phyloP scores from a whole-genome alignment of 2,113 vertebrate species.

The Sardina pilchardus region DNA sequence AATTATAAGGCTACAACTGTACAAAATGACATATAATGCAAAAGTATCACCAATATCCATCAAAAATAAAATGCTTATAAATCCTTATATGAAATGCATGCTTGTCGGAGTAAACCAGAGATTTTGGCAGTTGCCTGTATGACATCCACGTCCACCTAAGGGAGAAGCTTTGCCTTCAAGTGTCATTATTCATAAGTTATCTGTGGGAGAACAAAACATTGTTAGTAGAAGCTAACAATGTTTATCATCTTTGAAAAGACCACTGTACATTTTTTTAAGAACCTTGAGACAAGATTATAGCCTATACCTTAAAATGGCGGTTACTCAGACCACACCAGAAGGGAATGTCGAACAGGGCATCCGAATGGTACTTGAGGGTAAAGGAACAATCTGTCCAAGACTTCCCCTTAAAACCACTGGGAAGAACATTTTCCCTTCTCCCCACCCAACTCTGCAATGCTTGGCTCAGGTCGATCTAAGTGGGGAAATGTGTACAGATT shows the following conservation, averaged over 20 bases:
- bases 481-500: not conserved
- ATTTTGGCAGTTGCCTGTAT: no score
- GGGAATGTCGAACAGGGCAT: conserved; percentile 68
- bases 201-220: no score
- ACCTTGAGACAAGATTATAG: not conserved
- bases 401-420: conserved; percentile 26
- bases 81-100: no score
- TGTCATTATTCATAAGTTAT: no score
- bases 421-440: not conserved
- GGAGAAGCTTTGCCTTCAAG: no score
- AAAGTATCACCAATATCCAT: no score
- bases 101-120: no score
- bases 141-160: no score
- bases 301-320: conserved; percentile 59
- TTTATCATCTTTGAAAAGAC: not conserved
- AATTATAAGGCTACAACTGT: no score
- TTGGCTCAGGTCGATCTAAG: conserved; percentile 62
- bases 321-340: conserved; percentile 68
- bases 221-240: no score
- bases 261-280: not conserved
- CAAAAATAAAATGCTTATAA: no score
- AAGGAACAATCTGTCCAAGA: conserved; percentile 55
- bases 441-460: conserved; percentile 51
- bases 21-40: no score
- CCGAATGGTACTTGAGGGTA: conserved; percentile 65